These are phyloP conservation scores for Pampusana beccarii DNA, from an alignment of 2,113 vertebrate genomes.

Conservation along the genomic window DNA sequence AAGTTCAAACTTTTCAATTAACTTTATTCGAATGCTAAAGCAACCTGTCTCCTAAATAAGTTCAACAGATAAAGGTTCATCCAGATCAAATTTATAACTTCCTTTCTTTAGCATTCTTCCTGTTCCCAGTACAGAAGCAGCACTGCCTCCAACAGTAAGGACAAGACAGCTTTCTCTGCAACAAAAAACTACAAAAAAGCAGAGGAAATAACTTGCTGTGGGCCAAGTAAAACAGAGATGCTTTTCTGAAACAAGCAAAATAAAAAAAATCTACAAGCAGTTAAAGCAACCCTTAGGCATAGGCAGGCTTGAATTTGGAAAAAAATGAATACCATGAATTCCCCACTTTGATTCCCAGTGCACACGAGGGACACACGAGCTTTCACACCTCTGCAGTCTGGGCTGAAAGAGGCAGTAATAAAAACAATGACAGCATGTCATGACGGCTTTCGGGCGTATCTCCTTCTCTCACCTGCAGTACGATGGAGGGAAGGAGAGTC, in stretches of 20 bases:
- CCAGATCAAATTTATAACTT: not conserved
- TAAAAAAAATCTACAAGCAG: not conserved
- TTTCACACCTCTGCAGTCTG: not conserved
- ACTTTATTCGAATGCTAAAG: not conserved
- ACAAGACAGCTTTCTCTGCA: not conserved
- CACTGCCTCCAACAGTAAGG: not conserved
- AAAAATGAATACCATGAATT: not conserved
- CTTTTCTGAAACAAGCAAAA: not conserved
- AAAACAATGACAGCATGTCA: not conserved
- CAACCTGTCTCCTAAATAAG: not conserved
- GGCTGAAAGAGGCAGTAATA: not conserved
- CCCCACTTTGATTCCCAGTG: not conserved
- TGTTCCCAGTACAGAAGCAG: not conserved
- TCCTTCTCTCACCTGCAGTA: not conserved
- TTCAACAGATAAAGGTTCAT: not conserved
- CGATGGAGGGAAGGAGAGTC: not conserved
- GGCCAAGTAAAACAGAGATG: not conserved
- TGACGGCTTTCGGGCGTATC: not conserved
- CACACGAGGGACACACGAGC: accelerated
- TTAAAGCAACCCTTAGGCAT: not conserved
- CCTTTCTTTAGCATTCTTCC: not conserved
- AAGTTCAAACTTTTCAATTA: not conserved
- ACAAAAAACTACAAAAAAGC: not conserved
- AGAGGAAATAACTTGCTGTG: not conserved
- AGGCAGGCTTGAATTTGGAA: not conserved